Base-by-base conservation (phyloP, 1,140 invertebrate species). In the fruit fly (Drosophila melanogaster) region DNA sequence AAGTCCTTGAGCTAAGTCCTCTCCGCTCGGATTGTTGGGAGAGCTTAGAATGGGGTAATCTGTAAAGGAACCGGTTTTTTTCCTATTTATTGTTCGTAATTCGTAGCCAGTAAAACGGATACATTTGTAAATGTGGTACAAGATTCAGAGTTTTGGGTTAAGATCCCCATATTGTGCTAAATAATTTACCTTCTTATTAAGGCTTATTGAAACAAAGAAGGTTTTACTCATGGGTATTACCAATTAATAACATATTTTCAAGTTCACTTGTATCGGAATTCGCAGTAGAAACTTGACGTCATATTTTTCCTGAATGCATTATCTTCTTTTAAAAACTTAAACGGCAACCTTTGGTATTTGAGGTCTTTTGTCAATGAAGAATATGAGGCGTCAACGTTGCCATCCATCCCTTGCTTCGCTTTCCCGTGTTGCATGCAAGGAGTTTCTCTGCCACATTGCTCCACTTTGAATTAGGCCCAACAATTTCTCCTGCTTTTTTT, bases 401-500 rank as follows among this genome's bases (percentile, higher is more conserved):
- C 44, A 2, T 14, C 49, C 15, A 14, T 54, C 14, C 33, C 19
- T 10, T 30, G 26, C 59, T 8, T 14, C 43, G 19, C 35, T 40
- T 15, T 11, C 11, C 56, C 56, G 7, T 47, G 37, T 67, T 67
- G 64, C 64, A 67, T 67, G 64, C 64, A 17, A 64, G 35, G 46
- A 65, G 64, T 65, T 67, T 43, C 60, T 51, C 37, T 46, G 65
- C 47, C 61, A 69, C 60, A 79, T 58, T 76, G 72, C 72, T 75
- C 72, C 70, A 75, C 72, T 74, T 75, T 74, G 70, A 65, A 75
- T 58, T 72, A 81, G 77, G 72, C 72, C 43, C 78, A 66, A 65
- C 66, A 79, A 70, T 69, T 70, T 56, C 66, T 65, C 17, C 26
- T 43, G 37, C 38, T 43, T 62, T 37, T 62, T 37, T 30, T 65